A percentile compares a stretch with the other conserved stretches of the same genome.
phyloP scores from a whole-genome alignment of 2,113 vertebrate species.

The Hyla sarda region DNA sequence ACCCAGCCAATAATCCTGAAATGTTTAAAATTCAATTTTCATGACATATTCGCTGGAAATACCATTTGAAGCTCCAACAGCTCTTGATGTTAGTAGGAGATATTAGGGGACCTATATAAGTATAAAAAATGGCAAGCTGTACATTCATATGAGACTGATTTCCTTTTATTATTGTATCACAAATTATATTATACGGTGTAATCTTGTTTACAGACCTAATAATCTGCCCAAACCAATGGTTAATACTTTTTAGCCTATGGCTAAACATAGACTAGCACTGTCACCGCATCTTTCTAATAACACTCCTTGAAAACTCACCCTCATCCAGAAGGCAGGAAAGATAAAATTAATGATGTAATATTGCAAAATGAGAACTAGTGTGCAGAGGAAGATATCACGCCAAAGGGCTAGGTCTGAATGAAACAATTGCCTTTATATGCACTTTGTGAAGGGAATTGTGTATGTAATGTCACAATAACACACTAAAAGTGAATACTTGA shows the following conservation, averaged over 20 bases:
- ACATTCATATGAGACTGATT: slow-evolving; percentile 37
- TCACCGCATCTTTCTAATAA: slow-evolving; percentile 38
- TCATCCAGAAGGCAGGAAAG: slow-evolving; percentile 33
- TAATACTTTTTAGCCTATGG: slow-evolving; percentile 48
- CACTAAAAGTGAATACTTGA: neutral
- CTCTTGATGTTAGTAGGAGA: neutral
- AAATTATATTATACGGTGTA: slow-evolving; percentile 48
- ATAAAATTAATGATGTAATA: slow-evolving; percentile 52
- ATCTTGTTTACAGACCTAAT: slow-evolving; percentile 37
- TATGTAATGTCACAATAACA: neutral
- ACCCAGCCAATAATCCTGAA: neutral
- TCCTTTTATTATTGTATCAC: slow-evolving; percentile 31
- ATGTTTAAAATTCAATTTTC: neutral
- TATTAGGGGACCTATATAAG: slow-evolving; percentile 32
- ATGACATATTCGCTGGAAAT: neutral
- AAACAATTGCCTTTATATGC: neutral
- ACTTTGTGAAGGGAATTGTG: neutral
- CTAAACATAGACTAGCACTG: neutral
- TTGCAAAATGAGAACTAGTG: slow-evolving; percentile 24
- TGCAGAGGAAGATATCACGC: neutral
- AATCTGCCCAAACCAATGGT: slow-evolving; percentile 35
- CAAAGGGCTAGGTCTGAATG: neutral
- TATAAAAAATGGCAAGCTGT: slow-evolving; percentile 29
- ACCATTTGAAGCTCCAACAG: neutral
- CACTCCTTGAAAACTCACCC: slow-evolving; percentile 11